Percentiles rank a stretch among this genome's conserved stretches.
Evolutionary conservation across 2,797 vertebrate genomes (phyloP).

Genomic region (Coendou prehensilis): DNA sequence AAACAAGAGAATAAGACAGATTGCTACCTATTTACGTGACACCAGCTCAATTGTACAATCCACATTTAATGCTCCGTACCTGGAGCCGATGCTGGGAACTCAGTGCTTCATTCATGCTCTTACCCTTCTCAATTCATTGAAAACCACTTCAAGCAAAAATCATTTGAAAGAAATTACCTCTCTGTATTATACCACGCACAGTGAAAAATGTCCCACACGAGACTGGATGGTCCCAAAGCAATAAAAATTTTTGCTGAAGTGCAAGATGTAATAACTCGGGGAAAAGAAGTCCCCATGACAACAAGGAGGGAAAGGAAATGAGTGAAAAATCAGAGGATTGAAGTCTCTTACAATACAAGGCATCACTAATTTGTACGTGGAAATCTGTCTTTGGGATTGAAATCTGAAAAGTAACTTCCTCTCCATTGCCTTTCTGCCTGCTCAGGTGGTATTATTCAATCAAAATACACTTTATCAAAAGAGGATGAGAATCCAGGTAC

Average conservation of each 20-base stretch:
- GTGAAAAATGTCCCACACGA: slow-evolving; percentile 86
- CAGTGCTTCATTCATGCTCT: slow-evolving; percentile 72
- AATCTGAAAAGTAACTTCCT: slow-evolving; percentile 65
- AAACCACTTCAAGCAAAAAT: slow-evolving; percentile 89
- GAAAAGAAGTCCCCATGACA: slow-evolving; percentile 88
- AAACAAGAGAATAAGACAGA: slow-evolving; percentile 59
- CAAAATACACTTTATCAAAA: neutral
- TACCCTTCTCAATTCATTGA: slow-evolving; percentile 85
- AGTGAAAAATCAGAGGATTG: slow-evolving; percentile 77
- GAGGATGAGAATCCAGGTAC: neutral
- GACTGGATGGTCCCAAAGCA: slow-evolving; percentile 86
- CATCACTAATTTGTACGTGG: slow-evolving; percentile 77
- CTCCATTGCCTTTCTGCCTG: slow-evolving; percentile 48
- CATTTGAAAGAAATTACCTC: slow-evolving; percentile 88
- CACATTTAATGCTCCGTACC: slow-evolving; percentile 65
- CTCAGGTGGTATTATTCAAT: neutral
- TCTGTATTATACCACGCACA: slow-evolving; percentile 76
- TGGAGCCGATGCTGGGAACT: neutral
- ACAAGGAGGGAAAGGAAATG: slow-evolving; percentile 82
- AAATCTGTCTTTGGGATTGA: slow-evolving; percentile 77
- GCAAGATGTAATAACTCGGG: slow-evolving; percentile 85
- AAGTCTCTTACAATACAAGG: slow-evolving; percentile 72
- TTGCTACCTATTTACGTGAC: slow-evolving; percentile 31
- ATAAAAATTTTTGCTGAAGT: slow-evolving; percentile 88
- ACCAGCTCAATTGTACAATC: slow-evolving; percentile 48